Evolutionary conservation across 2,113 vertebrate species (phyloP).

Genomic region (Sminthopsis crassicaudata): DNA sequence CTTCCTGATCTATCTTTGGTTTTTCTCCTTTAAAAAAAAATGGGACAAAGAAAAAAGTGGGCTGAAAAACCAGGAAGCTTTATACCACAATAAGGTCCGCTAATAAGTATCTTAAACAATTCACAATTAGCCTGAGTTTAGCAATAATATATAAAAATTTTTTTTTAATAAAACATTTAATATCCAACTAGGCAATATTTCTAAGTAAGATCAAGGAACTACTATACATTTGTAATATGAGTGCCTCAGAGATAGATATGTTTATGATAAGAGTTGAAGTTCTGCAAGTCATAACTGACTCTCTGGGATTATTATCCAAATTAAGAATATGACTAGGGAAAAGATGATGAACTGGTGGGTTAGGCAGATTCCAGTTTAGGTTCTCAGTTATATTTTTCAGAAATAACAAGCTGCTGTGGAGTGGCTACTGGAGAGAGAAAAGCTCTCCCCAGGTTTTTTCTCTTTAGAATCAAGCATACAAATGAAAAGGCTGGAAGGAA

Average conservation of each 20-base stretch:
- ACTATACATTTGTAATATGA: background rate
- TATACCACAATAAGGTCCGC: slow-evolving; percentile 73
- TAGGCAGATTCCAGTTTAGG: background rate
- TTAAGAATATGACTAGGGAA: background rate
- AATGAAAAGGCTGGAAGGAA: background rate
- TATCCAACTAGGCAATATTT: slow-evolving; percentile 71
- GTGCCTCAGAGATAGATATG: background rate
- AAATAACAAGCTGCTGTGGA: background rate
- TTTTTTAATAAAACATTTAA: slow-evolving; percentile 63
- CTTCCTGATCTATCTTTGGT: slow-evolving; percentile 73
- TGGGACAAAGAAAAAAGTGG: slow-evolving; percentile 76
- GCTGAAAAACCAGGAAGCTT: slow-evolving; percentile 80
- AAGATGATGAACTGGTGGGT: background rate
- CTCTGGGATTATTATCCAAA: background rate
- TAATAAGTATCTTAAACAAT: slow-evolving; percentile 74
- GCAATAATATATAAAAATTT: slow-evolving; percentile 68
- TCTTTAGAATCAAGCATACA: too few relatives aligned
- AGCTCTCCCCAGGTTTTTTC: background rate
- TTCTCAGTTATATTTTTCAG: background rate
- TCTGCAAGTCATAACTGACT: background rate
- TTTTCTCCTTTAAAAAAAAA: slow-evolving; percentile 26
- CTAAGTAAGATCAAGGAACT: slow-evolving; percentile 65
- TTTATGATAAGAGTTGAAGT: background rate
- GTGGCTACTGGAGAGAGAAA: background rate
- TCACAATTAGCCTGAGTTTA: slow-evolving; percentile 64